Percentiles rank a stretch among this genome's conserved stretches.
phyloP scores from a whole-genome alignment of 2,888 invertebrate genomes.

The Lasioglossum pauxillum region DNA sequence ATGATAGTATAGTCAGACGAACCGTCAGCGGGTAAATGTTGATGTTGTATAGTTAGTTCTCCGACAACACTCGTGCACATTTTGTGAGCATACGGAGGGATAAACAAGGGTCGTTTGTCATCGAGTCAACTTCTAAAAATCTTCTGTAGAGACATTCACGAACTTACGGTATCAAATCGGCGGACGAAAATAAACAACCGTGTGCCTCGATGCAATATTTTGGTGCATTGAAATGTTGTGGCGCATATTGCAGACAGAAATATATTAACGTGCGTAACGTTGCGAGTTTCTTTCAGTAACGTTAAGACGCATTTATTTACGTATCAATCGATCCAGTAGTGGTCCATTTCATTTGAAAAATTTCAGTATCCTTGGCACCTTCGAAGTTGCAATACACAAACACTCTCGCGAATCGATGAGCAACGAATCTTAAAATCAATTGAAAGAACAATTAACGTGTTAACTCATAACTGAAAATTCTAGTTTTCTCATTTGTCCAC shows the following conservation, averaged over 20 bases:
- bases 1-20: not conserved
- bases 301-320: conserved; percentile 18
- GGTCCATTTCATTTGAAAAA: not conserved
- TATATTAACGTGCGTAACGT: conserved; percentile 6
- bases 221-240: not conserved
- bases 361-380: not conserved
- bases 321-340: not conserved
- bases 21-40: not conserved
- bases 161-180: not conserved
- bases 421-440: not conserved
- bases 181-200: conserved; percentile 51
- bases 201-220: conserved; percentile 27
- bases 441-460: not conserved
- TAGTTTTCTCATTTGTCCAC: not conserved
- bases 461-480: not conserved
- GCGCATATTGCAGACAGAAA: not conserved
- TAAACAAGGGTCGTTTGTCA: not conserved
- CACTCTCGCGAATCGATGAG: not conserved
- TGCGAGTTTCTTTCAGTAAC: not conserved
- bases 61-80: not conserved
- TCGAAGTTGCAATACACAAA: not conserved
- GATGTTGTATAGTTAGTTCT: not conserved
- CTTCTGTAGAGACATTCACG: not conserved
- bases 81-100: not conserved
- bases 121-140: not conserved